phyloP scores from a whole-genome alignment of 2,113 vertebrate genomes.

The Pelusios castaneus region DNA sequence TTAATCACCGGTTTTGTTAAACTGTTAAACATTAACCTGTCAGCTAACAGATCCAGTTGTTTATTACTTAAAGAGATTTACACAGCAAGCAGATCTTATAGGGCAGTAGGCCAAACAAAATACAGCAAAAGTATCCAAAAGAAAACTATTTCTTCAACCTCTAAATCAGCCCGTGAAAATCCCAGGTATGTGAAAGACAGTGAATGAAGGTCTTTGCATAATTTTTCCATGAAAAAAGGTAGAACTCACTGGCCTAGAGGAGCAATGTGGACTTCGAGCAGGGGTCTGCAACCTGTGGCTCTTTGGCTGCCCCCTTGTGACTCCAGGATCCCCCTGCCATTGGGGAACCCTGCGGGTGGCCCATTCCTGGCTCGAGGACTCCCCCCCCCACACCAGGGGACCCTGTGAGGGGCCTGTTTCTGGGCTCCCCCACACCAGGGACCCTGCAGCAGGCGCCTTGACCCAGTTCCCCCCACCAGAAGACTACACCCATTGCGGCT shows the following conservation, averaged over 20 bases:
- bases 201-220: neutral
- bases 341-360: too few species aligned
- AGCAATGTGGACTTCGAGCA: neutral
- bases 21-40: neutral
- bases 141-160: neutral
- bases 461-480: too few species aligned
- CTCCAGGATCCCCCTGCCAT: too few species aligned
- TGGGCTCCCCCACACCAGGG: too few species aligned
- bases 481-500: too few species aligned
- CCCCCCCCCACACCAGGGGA: too few species aligned
- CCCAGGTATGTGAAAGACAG: neutral
- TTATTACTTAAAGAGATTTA: neutral
- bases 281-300: too few species aligned
- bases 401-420: too few species aligned
- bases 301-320: too few species aligned
- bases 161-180: neutral
- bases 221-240: neutral
- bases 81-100: neutral
- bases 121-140: neutral
- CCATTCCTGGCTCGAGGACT: too few species aligned
- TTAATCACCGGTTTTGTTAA: neutral
- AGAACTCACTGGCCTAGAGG: conserved; percentile 14
- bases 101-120: conserved; percentile 6
- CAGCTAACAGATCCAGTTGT: neutral
- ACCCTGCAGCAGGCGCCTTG: too few species aligned